Percentiles rank a stretch among this genome's conserved stretches.
Evolutionary conservation across 1,140 invertebrate species (phyloP).

Genomic region (Saccostrea glomerata): DNA sequence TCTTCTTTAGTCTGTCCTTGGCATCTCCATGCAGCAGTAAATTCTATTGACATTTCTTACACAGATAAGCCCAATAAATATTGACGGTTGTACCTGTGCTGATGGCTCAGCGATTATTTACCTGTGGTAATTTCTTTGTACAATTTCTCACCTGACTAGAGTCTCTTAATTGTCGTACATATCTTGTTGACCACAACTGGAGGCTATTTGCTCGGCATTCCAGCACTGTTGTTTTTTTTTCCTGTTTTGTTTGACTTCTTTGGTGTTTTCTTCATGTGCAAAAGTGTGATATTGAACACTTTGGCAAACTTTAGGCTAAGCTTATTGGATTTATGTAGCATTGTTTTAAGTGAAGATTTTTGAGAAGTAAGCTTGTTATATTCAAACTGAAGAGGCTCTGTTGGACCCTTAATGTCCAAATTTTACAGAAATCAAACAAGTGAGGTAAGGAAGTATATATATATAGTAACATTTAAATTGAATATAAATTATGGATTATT

Average conservation of each 20-base stretch:
- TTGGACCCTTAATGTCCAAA: background rate
- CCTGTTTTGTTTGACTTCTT: background rate
- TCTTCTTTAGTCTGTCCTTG: background rate
- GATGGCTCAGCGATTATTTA: constrained; percentile 10
- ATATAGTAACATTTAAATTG: no score
- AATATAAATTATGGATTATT: no score
- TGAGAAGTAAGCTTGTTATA: background rate
- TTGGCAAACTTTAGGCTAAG: background rate
- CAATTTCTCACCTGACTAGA: constrained; percentile 30
- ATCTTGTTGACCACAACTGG: constrained; percentile 1
- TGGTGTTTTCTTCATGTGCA: background rate
- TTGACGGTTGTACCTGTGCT: constrained; percentile 13
- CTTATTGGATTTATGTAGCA: background rate
- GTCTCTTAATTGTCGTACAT: constrained; percentile 24
- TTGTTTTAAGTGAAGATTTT: background rate
- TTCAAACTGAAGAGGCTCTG: background rate
- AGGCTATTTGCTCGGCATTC: constrained; percentile 15
- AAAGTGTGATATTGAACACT: background rate
- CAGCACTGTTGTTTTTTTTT: constrained; percentile 16
- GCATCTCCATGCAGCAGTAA: constrained; percentile 17
- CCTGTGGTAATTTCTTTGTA: constrained; percentile 12
- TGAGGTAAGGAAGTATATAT: constrained; percentile 19
- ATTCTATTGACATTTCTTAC: constrained; percentile 34
- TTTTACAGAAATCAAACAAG: background rate
- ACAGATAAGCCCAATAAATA: constrained; percentile 30